Base-by-base conservation (phyloP, 2,888 invertebrate species). In the Rhorus exstirpatorius region DNA sequence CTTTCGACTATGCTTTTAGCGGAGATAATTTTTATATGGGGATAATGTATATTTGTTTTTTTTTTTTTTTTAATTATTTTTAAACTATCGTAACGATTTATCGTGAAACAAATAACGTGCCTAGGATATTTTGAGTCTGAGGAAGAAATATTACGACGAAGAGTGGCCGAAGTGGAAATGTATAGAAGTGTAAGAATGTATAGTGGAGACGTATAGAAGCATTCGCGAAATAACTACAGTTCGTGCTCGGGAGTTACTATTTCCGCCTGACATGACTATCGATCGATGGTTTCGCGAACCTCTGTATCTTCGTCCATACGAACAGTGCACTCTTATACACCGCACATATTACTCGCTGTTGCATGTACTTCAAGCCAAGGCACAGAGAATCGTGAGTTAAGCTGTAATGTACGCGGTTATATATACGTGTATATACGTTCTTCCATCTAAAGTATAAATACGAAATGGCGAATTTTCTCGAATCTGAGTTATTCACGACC, bases 191-290 rank as follows among this genome's bases (percentile, higher is more conserved):
- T n/a, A n/a, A n/a, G 26, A 41, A 46, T 7, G 19, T 46, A 60
- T 35, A 58, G 41, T 38, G 49, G 35, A 46, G n/a, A n/a, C n/a
- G n/a, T n/a, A n/a, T n/a, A n/a, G n/a, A 61, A 68, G 46, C 38
- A 68, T 78, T 78, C 55, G 61, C 19, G 72, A 79, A 38, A 58
- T 74, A 82, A 79, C 74, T 79, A 82, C 79, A 79, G 81, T 74
- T 79, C 78, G 81, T 79, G 79, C 65, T 77, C 71, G 58, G 55
- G 53, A 79, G 81, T 79, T 79, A 82, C 74, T 82, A 79, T 82
- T 82, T 82, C 81, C 79, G 81, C 68, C 81, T 82, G 81, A 82
- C 81, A 82, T 82, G 78, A 82, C 81, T 79, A 79, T 82, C 81
- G 81, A 82, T 82, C 81, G 81, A 82, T 82, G 63, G 24, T 79